Evolutionary conservation across 2,113 vertebrate species (phyloP), one percentile per base, ranked within the genome.

Genomic region (Jacana jacana): DNA sequence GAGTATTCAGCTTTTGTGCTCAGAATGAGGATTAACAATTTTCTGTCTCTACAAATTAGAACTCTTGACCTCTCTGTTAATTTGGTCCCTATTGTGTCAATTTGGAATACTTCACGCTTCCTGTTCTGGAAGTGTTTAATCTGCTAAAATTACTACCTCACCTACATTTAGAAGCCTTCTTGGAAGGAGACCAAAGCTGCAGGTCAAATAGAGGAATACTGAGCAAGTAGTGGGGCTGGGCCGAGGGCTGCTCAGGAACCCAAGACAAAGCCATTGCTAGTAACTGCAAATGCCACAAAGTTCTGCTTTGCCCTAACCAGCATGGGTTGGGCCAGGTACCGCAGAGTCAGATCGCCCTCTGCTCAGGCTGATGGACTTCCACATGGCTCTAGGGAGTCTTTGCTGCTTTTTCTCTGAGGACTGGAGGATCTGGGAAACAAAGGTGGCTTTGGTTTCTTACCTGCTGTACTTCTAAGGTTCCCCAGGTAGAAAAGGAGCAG

Each of bases 151-250:
- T 68, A 92, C 78, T 94, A 57, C 72, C 23, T 91, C 3, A 2
- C 52, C 82, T 94, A 51, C 64, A 25, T 68, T 71, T 75, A 64
- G 69, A 89, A 94, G 65, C 55, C 16, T 33, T 46, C 58, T 93
- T 95, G 93, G 95, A 86, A 88, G 37, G 81, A 91, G 81, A 64
- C 95, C 95, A 91, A 83, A 78, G 48, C 69, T 88, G 52, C 83
- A 54, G 77, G 77, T 88, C 83, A 86, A 71, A 51, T 9, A 42
- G 57, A 94, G 91, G 72, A 95, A 78, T 40, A 42, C 49, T n/a
- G 69, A 94, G 44, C 46, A 48, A 86, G 64, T 68, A 83, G 71
- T 17, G 42, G 64, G 71, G 88, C 66, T 82, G 79, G 82, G 82
- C 79, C 70, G 71, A 42, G 60, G 28, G 77, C 70, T 85, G n/a